Percentiles rank a stretch among this genome's conserved stretches.
Conservation (phyloP, 2,888 invertebrate species). For the Myathropa florea region DNA sequence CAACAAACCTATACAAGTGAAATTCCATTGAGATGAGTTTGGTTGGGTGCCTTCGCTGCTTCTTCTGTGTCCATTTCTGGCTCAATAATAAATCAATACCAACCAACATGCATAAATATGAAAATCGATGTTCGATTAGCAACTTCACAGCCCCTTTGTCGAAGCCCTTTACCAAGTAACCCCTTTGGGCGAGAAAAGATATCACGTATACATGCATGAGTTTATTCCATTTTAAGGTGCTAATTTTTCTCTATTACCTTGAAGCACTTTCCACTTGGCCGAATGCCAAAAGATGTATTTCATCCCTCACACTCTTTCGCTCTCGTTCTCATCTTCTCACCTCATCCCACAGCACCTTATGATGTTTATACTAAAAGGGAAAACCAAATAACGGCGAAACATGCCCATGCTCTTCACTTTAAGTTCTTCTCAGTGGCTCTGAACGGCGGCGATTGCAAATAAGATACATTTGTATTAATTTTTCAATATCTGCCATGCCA, state of each 20-base stretch:
- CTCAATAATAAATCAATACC: slow-evolving; percentile 31
- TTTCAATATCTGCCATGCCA: not conserved
- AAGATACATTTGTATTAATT: slow-evolving; percentile 30
- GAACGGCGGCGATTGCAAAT: slow-evolving; percentile 15
- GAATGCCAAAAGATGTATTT: slow-evolving; percentile 43
- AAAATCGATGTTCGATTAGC: slow-evolving; percentile 36
- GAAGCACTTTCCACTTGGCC: slow-evolving; percentile 54
- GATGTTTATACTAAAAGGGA: not conserved
- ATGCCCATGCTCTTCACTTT: not conserved
- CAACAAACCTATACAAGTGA: not conserved
- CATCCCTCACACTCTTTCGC: not conserved
- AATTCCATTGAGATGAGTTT: not conserved
- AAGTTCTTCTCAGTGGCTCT: slow-evolving; percentile 5
- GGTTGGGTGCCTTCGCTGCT: not conserved
- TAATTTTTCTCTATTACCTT: slow-evolving; percentile 55
- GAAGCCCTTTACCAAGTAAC: not conserved
- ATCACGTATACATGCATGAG: not conserved
- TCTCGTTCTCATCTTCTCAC: not conserved
- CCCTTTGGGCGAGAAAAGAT: not conserved
- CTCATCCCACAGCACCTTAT: not conserved
- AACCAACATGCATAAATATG: slow-evolving; percentile 18
- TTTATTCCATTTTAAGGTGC: slow-evolving; percentile 55
- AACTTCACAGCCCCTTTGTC: not conserved
- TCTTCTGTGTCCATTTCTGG: not conserved
- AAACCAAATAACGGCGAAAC: not conserved